A percentile compares a stretch with the other conserved stretches of the same genome.
phyloP scores from a whole-genome alignment of 2,888 invertebrate species.

The Achlya flavicornis region DNA sequence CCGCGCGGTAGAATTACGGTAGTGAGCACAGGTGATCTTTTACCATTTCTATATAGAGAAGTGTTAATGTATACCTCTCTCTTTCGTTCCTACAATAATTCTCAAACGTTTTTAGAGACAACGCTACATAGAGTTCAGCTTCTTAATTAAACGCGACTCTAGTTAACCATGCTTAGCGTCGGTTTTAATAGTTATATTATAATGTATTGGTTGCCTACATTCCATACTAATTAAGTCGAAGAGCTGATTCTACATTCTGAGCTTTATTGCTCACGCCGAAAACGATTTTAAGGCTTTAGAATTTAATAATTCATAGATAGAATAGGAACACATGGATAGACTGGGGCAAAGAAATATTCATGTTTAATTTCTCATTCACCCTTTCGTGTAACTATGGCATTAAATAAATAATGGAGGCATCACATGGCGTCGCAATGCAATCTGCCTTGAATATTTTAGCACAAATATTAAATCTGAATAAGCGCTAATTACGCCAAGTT shows the following conservation, averaged over 20 bases:
- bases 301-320: constrained; percentile 13
- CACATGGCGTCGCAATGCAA: constrained; percentile 25
- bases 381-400: constrained; percentile 22
- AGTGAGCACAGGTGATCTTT: constrained; percentile 85
- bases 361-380: constrained; percentile 22
- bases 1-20: constrained; percentile 80
- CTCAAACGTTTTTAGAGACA: constrained; percentile 48
- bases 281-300: constrained; percentile 33
- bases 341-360: constrained; percentile 2
- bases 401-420: constrained; percentile 12
- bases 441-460: constrained; percentile 21
- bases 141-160: constrained; percentile 69
- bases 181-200: constrained; percentile 65
- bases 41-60: constrained; percentile 61
- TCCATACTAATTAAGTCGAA: constrained; percentile 65
- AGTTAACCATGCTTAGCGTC: constrained; percentile 74
- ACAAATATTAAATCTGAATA: constrained; percentile 36
- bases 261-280: constrained; percentile 47
- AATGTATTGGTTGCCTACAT: constrained; percentile 26
- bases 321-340: neutral
- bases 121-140: constrained; percentile 51
- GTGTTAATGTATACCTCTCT: constrained; percentile 73
- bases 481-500: constrained; percentile 30
- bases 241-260: constrained; percentile 55
- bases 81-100: constrained; percentile 51